Evolutionary conservation across 2,113 vertebrate species (phyloP).

Genomic region (Oxygymnocypris stewartii): DNA sequence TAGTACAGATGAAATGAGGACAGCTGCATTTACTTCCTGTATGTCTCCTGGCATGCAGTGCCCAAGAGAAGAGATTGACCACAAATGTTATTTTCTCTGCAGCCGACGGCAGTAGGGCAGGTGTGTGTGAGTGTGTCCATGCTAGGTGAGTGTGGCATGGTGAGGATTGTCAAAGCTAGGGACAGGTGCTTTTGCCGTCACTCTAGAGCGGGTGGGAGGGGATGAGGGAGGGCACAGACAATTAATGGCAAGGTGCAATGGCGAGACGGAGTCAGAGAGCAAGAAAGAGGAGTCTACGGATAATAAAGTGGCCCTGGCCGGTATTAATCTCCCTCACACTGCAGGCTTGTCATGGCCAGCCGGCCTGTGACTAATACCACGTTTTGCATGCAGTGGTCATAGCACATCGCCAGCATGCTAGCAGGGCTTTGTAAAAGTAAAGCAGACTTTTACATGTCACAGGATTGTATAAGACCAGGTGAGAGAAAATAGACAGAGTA

Average conservation of each 20-base stretch:
- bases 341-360: conserved; percentile 92
- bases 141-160: conserved; percentile 46
- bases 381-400: conserved; percentile 98
- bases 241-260: conserved; percentile 94
- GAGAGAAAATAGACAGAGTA: background rate
- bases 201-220: conserved; percentile 73
- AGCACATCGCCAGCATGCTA: conserved; percentile 82
- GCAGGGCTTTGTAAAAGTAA: conserved; percentile 31
- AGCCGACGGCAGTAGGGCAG: conserved; percentile 37
- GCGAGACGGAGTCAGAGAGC: conserved; percentile 89
- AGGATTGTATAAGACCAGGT: background rate
- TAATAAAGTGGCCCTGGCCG: conserved; percentile 95
- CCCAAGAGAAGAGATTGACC: conserved; percentile 65
- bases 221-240: conserved; percentile 72
- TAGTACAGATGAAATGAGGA: conserved; percentile 49
- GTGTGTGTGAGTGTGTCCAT: conserved; percentile 28
- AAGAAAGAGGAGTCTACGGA: conserved; percentile 94
- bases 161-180: conserved; percentile 81
- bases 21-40: conserved; percentile 53
- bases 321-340: conserved; percentile 99
- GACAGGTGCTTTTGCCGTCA: conserved; percentile 87
- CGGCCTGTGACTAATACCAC: conserved; percentile 97
- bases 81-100: conserved; percentile 74
- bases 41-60: conserved; percentile 54
- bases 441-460: background rate